Evolutionary conservation across 2,113 vertebrate genomes (phyloP), one percentile per base, ranked within the genome.

Genomic region (Uria lomvia): DNA sequence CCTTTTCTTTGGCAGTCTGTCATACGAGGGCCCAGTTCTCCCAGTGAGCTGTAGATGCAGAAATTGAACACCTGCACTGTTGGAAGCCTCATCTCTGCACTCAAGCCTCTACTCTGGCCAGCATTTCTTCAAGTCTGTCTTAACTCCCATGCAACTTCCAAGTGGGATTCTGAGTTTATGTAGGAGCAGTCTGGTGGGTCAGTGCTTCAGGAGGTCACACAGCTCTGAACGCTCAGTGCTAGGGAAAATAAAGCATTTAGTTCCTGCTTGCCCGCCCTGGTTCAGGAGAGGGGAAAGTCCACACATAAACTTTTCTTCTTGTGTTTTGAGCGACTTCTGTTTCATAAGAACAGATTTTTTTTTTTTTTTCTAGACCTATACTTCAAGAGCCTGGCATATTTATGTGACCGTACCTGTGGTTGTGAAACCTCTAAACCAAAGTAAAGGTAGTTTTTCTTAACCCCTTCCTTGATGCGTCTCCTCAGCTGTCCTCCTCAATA

Each of bases 121-220:
- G 74, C 5, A 2, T 20, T 67, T 62, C 45, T 11, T 53, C 11
- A 49, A 53, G 59, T 42, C 22, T n/a, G 19, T 13, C 45, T 59
- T 26, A 52, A 56, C 10, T 74, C 21, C 58, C 34, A 11, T 45
- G 84, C 34, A 60, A 4, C 20, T 66, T 59, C 21, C 21, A 22
- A 11, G 15, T 29, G 70, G 11, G 65, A 42, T 14, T 27, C 27
- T 18, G 66, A 74, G 47, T 8, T 1, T 1, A 2, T 0, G 1
- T 3, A 30, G 38, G 17, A 67, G 34, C 8, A 29, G 40, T 17
- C 29, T 56, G 12, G 1, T 19, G 27, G 32, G n/a, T 52, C 1
- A 1, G n/a, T 32, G 36, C 65, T 72, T 30, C 43, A 76, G 50
- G 55, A 38, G 55, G 13, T 49, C 52, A n/a, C 29, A 27, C 27